These are phyloP conservation scores for Bombus ignitus DNA, from an alignment of 1,140 invertebrate genomes.

Conservation along the genomic window DNA sequence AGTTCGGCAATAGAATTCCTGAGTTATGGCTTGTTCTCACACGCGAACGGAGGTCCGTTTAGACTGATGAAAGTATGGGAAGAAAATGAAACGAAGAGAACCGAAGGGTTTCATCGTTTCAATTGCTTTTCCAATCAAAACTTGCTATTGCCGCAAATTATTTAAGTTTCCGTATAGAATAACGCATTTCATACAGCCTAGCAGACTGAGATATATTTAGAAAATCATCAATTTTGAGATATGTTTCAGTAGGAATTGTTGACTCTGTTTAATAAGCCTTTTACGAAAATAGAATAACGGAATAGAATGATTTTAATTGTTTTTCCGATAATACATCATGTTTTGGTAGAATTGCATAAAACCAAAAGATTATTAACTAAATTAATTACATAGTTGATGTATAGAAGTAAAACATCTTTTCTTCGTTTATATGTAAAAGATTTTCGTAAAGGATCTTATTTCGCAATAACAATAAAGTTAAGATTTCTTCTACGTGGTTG, in stretches of 20 bases:
- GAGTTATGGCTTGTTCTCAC: slow-evolving; percentile 47
- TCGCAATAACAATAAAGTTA: not conserved
- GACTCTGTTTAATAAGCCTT: not conserved
- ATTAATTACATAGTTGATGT: not conserved
- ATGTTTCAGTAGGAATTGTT: not conserved
- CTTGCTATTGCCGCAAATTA: not conserved
- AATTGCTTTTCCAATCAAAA: not conserved
- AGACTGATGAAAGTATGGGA: slow-evolving; percentile 4
- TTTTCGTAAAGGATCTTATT: not conserved
- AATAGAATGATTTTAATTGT: not conserved
- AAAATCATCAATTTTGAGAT: not conserved
- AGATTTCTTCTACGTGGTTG: not conserved
- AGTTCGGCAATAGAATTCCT: slow-evolving; percentile 54
- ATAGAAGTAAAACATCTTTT: not conserved
- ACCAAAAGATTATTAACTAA: not conserved
- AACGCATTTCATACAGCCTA: too few relatives aligned
- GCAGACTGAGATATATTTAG: not conserved
- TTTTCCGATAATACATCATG: not conserved
- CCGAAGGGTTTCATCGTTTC: slow-evolving; percentile 23
- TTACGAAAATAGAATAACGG: not conserved
- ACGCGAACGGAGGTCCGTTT: slow-evolving; percentile 15
- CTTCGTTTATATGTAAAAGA: not conserved
- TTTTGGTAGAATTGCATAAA: not conserved
- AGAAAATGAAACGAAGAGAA: slow-evolving; percentile 28
- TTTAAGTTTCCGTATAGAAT: not conserved